These are phyloP conservation scores for Eciton burchellii DNA, from an alignment of 1,140 invertebrate species.

Conservation along the genomic window DNA sequence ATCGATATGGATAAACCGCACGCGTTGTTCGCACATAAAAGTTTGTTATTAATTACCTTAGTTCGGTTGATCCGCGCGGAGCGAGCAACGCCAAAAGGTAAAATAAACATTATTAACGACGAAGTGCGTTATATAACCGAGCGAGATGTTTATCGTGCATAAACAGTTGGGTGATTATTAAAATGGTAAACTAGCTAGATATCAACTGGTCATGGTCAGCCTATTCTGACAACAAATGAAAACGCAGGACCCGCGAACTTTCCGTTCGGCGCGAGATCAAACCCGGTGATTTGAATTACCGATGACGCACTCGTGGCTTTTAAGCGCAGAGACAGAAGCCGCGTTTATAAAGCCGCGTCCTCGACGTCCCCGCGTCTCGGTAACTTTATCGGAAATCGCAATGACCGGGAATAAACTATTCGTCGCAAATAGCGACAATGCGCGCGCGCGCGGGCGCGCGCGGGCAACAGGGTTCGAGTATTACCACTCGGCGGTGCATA, in stretches of 20 bases:
- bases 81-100: conserved; percentile 34
- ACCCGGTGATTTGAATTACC: no score
- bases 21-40: conserved; percentile 28
- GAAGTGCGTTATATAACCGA: not conserved
- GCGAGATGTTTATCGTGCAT: conserved; percentile 24
- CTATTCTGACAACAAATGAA: not conserved
- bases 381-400: no score
- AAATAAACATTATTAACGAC: conserved; percentile 42
- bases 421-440: no score
- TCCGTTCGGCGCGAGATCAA: not conserved
- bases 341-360: no score
- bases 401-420: no score
- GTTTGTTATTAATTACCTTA: not conserved
- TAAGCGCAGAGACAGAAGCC: no score
- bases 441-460: no score
- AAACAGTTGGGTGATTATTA: conserved; percentile 31
- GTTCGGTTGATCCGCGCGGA: not conserved
- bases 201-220: not conserved
- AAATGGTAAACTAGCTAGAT: conserved; percentile 32
- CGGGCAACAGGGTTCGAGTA: no score
- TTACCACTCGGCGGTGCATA: no score
- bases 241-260: not conserved
- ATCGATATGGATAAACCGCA: not conserved
- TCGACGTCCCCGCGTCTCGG: no score
- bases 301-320: no score